Conservation (phyloP, 2,113 vertebrate species). For the Tyrannus savana region DNA sequence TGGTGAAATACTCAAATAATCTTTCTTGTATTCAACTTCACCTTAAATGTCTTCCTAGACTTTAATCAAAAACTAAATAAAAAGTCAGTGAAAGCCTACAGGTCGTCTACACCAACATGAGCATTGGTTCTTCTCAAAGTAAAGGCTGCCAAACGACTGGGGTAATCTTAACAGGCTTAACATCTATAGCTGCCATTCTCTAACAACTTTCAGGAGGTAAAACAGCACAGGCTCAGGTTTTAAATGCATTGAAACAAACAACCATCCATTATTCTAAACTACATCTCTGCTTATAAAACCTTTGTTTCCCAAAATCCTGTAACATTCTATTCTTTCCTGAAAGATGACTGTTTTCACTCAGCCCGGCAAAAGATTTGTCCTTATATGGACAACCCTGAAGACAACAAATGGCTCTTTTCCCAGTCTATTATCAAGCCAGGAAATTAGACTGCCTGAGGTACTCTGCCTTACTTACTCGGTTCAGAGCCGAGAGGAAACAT, state of each 20-base stretch:
- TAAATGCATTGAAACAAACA: not conserved
- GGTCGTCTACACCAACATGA: not conserved
- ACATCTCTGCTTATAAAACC: slow-evolving; percentile 2
- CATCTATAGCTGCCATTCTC: not conserved
- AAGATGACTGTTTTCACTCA: slow-evolving; percentile 41
- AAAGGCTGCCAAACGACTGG: not conserved
- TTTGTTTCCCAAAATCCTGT: slow-evolving; percentile 6
- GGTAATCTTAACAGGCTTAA: not conserved
- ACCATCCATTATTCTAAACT: not conserved
- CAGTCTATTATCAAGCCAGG: slow-evolving; percentile 65
- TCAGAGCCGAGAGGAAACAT: slow-evolving; percentile 20
- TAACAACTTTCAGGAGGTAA: not conserved
- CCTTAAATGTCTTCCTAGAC: not conserved
- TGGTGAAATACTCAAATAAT: not conserved
- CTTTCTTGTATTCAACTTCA: not conserved
- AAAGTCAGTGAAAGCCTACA: not conserved
- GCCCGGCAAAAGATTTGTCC: slow-evolving; percentile 25
- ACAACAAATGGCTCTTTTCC: slow-evolving; percentile 67
- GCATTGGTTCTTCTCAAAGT: not conserved
- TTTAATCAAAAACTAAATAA: not conserved
- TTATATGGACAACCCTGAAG: slow-evolving; percentile 58
- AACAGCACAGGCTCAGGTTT: not conserved
- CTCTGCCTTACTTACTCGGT: not conserved
- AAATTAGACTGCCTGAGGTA: slow-evolving; percentile 61
- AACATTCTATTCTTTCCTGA: slow-evolving; percentile 45